A percentile compares a stretch with the other conserved stretches of the same genome.
These are phyloP conservation scores for Caenorhabditis angaria DNA, from an alignment of 2,888 invertebrate species.

Conservation along the genomic window DNA sequence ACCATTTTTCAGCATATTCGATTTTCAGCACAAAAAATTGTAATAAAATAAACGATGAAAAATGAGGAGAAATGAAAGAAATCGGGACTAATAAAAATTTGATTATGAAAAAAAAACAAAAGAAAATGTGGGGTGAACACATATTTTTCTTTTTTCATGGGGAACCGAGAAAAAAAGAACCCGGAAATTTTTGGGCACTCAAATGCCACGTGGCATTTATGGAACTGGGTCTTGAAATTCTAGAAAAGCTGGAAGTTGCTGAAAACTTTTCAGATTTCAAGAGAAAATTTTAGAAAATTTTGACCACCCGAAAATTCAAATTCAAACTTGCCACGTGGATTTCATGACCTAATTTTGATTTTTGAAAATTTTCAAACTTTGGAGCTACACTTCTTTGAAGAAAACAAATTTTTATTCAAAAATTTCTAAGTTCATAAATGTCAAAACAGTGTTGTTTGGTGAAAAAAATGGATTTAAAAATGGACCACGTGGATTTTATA, in stretches of 20 bases:
- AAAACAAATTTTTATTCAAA: no score
- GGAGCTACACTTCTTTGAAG: background rate
- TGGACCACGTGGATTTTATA: no score
- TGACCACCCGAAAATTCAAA: background rate
- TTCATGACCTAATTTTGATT: no score
- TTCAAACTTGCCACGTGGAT: background rate
- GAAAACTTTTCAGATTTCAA: background rate
- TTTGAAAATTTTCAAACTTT: constrained; percentile 1
- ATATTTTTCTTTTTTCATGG: background rate
- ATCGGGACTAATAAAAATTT: no score
- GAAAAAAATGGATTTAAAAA: no score
- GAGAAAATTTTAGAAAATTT: background rate
- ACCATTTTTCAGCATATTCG: background rate
- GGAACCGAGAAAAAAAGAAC: background rate
- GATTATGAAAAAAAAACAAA: no score
- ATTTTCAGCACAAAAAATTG: background rate
- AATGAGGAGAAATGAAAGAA: background rate
- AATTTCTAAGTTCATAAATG: no score
- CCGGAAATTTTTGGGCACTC: background rate
- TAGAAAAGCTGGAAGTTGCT: no score
- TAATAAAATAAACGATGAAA: background rate
- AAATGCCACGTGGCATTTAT: background rate
- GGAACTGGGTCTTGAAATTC: no score
- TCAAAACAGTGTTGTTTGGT: no score
- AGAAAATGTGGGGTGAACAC: no score